A percentile compares a stretch with the other conserved stretches of the same genome.
phyloP scores from a whole-genome alignment of 1,140 invertebrate species.

The Drosophila mayri region DNA sequence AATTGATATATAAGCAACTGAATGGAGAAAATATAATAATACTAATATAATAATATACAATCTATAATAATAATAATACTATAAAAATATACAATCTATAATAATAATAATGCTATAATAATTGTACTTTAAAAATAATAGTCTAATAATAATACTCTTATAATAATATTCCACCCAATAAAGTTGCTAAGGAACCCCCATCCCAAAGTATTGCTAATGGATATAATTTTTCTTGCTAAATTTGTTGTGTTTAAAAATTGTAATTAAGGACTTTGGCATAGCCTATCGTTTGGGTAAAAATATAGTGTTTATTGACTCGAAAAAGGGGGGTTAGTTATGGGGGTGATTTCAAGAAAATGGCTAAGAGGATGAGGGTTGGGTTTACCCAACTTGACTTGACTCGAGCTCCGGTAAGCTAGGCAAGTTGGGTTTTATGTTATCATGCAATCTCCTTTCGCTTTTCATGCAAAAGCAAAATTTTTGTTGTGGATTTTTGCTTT shows the following conservation, averaged over 20 bases:
- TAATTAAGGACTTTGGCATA: not conserved
- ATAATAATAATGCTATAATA: too few species aligned
- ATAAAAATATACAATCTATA: too few species aligned
- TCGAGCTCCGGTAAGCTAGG: not conserved
- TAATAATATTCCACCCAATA: too few species aligned
- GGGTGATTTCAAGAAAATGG: not conserved
- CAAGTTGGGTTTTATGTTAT: slow-evolving; percentile 20
- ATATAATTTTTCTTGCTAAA: not conserved
- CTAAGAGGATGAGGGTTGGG: not conserved
- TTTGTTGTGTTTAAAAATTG: not conserved
- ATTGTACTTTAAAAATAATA: too few species aligned
- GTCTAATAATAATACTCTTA: too few species aligned
- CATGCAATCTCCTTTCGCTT: slow-evolving; percentile 70
- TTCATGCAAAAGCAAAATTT: slow-evolving; percentile 33
- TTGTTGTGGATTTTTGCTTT: slow-evolving; percentile 10
- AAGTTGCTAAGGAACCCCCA: not conserved
- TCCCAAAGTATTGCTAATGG: not conserved
- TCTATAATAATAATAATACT: too few species aligned
- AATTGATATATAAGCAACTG: not conserved
- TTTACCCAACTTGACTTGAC: not conserved
- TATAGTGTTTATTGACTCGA: slow-evolving; percentile 4
- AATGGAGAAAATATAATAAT: not conserved
- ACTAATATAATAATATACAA: too few species aligned
- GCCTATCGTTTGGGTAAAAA: slow-evolving; percentile 6
- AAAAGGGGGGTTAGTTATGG: not conserved